Conservation (phyloP, 2,888 invertebrate species). For the Rhagonycha fulva region DNA sequence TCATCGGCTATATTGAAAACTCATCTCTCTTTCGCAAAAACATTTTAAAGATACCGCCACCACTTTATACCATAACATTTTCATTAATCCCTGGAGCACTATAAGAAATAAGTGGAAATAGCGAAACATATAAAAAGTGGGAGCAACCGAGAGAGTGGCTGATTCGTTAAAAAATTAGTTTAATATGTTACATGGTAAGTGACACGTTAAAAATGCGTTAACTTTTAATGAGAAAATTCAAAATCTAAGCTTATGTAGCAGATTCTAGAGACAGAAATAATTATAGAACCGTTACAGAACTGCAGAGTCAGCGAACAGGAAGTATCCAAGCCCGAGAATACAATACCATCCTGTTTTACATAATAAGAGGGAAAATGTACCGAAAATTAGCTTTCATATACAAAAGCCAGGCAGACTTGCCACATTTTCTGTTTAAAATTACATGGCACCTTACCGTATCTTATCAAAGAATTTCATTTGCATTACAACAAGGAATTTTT, state of each 20-base stretch:
- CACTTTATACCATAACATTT: neutral
- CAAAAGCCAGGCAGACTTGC: constrained; percentile 10
- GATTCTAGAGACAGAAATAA: constrained; percentile 33
- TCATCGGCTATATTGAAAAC: neutral
- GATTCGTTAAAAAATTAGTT: neutral
- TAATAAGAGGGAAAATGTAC: constrained; percentile 26
- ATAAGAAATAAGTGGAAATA: neutral
- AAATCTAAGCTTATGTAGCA: constrained; percentile 36
- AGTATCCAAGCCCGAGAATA: constrained; percentile 20
- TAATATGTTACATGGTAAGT: constrained; percentile 8
- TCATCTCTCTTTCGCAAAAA: neutral
- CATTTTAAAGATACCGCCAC: neutral
- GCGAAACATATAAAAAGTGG: neutral
- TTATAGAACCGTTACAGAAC: constrained; percentile 24
- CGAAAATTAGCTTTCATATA: constrained; percentile 20
- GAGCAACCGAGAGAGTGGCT: neutral
- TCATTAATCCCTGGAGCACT: neutral
- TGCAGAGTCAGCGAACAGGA: constrained; percentile 24
- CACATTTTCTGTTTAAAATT: constrained; percentile 19
- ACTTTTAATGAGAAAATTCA: constrained; percentile 36
- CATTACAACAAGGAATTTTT: neutral
- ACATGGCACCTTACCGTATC: constrained; percentile 5
- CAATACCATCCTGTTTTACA: constrained; percentile 27
- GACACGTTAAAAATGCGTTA: constrained; percentile 18
- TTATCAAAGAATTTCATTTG: constrained; percentile 14